phyloP scores from a whole-genome alignment of 2,113 vertebrate genomes.

The Gobius niger region DNA sequence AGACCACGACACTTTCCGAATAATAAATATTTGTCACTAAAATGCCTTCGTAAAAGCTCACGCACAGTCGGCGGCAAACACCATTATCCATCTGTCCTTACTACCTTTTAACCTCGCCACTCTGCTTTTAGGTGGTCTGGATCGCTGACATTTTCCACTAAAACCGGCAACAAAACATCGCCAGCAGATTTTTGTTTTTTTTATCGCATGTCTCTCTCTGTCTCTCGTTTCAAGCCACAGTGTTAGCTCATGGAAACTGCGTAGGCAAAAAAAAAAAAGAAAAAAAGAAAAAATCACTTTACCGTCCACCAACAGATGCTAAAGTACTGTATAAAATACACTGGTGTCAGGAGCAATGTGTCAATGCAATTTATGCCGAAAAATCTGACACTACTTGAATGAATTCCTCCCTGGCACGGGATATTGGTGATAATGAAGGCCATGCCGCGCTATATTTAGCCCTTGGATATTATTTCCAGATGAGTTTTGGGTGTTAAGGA shows the following conservation, averaged over 20 bases:
- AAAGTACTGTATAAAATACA: slow-evolving; percentile 17
- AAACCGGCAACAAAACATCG: slow-evolving; percentile 27
- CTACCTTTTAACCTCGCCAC: slow-evolving; percentile 25
- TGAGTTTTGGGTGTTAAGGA: slow-evolving; percentile 26
- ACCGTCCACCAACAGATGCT: slow-evolving; percentile 31
- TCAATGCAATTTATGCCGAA: slow-evolving; percentile 4
- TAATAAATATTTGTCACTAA: too few relatives aligned
- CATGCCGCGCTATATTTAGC: slow-evolving; percentile 34
- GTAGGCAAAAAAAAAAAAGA: slow-evolving; percentile 16
- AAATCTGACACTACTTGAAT: slow-evolving; percentile 16
- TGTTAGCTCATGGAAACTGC: slow-evolving; percentile 40
- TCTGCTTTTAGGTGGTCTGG: slow-evolving; percentile 21
- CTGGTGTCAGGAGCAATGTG: slow-evolving; percentile 17
- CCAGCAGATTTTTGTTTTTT: slow-evolving; percentile 16
- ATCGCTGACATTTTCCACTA: slow-evolving; percentile 55
- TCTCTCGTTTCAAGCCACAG: slow-evolving; percentile 15
- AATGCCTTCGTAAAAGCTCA: too few relatives aligned
- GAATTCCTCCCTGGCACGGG: slow-evolving; percentile 12
- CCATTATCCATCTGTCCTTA: neutral
- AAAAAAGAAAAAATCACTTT: slow-evolving; percentile 23
- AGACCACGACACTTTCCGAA: too few relatives aligned
- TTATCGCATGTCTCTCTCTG: slow-evolving; percentile 23
- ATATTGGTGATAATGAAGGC: slow-evolving; percentile 26
- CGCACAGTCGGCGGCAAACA: neutral
- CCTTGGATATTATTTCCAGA: slow-evolving; percentile 41